Base-by-base conservation (phyloP, 1,140 invertebrate genomes). In the Brachionus sp. region DNA sequence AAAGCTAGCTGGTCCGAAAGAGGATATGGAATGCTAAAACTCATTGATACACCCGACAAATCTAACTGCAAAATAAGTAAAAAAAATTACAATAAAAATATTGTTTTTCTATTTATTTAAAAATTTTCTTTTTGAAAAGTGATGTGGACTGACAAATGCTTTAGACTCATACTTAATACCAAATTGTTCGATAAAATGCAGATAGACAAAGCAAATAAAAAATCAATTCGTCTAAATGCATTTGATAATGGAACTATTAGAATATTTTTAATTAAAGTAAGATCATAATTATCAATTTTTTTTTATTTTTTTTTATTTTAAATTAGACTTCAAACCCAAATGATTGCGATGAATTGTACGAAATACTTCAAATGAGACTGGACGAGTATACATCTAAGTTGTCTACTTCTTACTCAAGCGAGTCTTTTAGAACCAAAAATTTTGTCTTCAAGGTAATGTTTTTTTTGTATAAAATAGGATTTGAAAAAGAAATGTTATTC, bases 141-240 rank as follows among this genome's bases (percentile, higher is more conserved):
- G 57, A 82, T 82, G 80, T 66, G 80, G 57, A 66, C 57, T 42
- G 80, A 82, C 23, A 82, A 82, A 70, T 46, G 19, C n/a, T 82
- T 42, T 62, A 50, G 80, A 25, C n/a, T 82, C 6, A 82, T 82
- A n/a, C 37, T 82, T 1, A 82, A 82, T 53, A 66, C 35, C 6
- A 66, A 66, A 37, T 37, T 82, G 16, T 82, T 82, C 25, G 57
- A 66, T 4, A 82, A 82, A 25, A 82, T 82, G 80, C 33, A 39
- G 19, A 66, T 82, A 4, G 80, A 82, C 7, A 39, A 46, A n/a
- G 80, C 39, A 16, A 82, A 46, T 35, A 66, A 82, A 35, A 50
- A 57, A 53, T 82, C 80, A 0, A 57, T 82, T 19, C 62, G 80
- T 5, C 44, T 82, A 5, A 66, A 66, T 68, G 80, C 80, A 25